Evolutionary conservation across 1,140 invertebrate genomes (phyloP).

Genomic region (Rhysida immarginata): DNA sequence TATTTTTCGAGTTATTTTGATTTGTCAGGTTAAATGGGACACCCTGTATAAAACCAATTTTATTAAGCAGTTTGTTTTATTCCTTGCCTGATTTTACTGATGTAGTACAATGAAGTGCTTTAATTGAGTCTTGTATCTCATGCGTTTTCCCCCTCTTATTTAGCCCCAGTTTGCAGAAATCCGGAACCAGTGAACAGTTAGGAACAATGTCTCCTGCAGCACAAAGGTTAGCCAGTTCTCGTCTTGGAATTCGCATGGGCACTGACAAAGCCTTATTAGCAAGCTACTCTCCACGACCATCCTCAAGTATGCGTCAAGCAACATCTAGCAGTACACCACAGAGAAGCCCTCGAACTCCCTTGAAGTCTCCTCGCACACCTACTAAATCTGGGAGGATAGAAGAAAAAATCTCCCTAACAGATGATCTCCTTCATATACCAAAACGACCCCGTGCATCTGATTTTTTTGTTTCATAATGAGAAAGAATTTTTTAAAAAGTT

Average conservation of each 20-base stretch:
- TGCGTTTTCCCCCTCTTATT: too few species aligned
- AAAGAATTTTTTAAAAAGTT: too few species aligned
- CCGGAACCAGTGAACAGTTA: slow-evolving; percentile 44
- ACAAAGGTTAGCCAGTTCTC: slow-evolving; percentile 52
- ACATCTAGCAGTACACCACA: slow-evolving; percentile 23
- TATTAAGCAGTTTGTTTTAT: too few species aligned
- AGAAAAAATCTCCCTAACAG: slow-evolving; percentile 40
- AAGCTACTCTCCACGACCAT: slow-evolving; percentile 36
- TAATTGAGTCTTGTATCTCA: too few species aligned
- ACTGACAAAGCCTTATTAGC: slow-evolving; percentile 36
- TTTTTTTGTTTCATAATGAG: too few species aligned
- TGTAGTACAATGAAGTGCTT: too few species aligned
- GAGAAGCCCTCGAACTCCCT: slow-evolving; percentile 23
- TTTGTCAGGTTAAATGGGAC: too few species aligned
- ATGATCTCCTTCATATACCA: slow-evolving; percentile 59
- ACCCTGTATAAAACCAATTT: too few species aligned
- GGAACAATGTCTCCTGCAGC: slow-evolving; percentile 90
- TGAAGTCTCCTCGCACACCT: slow-evolving; percentile 27
- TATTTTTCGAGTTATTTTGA: too few species aligned
- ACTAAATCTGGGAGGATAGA: slow-evolving; percentile 20
- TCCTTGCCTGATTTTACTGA: too few species aligned
- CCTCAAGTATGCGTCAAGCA: slow-evolving; percentile 7
- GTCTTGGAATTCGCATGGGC: slow-evolving; percentile 24
- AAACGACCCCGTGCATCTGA: slow-evolving; percentile 32
- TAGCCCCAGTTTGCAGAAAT: neutral